Evolutionary conservation across 2,888 invertebrate species (phyloP).

Genomic region (Eudemis profundana): DNA sequence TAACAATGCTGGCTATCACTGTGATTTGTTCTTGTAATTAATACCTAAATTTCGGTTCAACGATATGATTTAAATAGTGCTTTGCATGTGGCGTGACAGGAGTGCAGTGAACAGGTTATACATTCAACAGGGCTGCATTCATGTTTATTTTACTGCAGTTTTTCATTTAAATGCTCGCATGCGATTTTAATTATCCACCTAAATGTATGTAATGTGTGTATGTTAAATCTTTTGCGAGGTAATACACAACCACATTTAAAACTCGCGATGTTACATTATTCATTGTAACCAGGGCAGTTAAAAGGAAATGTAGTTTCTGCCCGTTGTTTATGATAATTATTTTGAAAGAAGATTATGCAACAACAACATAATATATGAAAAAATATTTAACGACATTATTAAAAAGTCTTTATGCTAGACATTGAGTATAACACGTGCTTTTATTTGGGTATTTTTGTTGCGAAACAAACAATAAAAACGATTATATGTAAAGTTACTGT

Average conservation of each 20-base stretch:
- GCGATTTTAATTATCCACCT: conserved; percentile 62
- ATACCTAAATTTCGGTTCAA: too few relatives aligned
- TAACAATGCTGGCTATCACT: too few relatives aligned
- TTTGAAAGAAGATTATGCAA: not conserved
- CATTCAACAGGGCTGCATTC: conserved; percentile 51
- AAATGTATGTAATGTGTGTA: conserved; percentile 47
- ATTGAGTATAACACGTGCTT: too few relatives aligned
- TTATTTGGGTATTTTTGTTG: too few relatives aligned
- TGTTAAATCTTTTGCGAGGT: conserved; percentile 49
- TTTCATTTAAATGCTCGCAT: conserved; percentile 60
- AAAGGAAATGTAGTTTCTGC: not conserved
- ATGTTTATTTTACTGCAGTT: conserved; percentile 62
- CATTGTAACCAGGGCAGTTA: not conserved
- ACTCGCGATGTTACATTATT: not conserved
- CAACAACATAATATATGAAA: too few relatives aligned
- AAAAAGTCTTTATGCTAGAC: too few relatives aligned
- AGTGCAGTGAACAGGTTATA: conserved; percentile 48
- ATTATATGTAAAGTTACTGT: too few relatives aligned
- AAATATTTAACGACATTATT: too few relatives aligned
- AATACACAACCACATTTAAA: conserved; percentile 3
- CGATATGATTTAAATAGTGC: too few relatives aligned
- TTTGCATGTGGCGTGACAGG: not conserved
- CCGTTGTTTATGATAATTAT: not conserved
- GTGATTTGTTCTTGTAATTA: too few relatives aligned
- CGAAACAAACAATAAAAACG: too few relatives aligned